These are phyloP conservation scores for Brachyptera putata DNA, from an alignment of 2,888 invertebrate species.

Conservation along the genomic window DNA sequence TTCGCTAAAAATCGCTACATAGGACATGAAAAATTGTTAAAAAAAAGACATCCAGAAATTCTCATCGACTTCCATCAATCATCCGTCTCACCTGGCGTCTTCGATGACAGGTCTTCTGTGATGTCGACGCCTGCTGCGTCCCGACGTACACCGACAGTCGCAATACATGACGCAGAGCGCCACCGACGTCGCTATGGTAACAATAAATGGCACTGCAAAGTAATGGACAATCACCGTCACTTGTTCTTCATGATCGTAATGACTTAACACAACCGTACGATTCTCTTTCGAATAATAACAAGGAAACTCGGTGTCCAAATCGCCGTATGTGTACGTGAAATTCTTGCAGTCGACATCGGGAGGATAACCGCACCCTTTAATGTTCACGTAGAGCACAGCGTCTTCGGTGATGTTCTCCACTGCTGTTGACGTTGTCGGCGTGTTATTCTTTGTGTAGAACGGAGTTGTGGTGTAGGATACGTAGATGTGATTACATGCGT, in stretches of 20 bases:
- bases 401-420: slow-evolving; percentile 46
- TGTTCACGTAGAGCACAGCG: slow-evolving; percentile 68
- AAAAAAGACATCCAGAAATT: no score
- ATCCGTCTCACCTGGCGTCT: slow-evolving; percentile 31
- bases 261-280: slow-evolving; percentile 74
- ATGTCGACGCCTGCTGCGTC: slow-evolving; percentile 20
- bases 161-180: slow-evolving; percentile 84
- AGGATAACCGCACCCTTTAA: slow-evolving; percentile 81
- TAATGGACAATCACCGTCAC: slow-evolving; percentile 78
- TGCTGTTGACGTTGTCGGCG: slow-evolving; percentile 23
- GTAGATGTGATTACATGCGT: slow-evolving; percentile 63
- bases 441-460: slow-evolving; percentile 20
- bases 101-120: slow-evolving; percentile 25
- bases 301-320: slow-evolving; percentile 62
- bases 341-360: slow-evolving; percentile 71
- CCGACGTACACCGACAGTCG: slow-evolving; percentile 67
- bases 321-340: slow-evolving; percentile 66
- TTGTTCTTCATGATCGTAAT: slow-evolving; percentile 78
- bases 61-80: neutral
- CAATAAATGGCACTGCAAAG: slow-evolving; percentile 77
- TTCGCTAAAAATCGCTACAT: no score
- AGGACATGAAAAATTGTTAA: no score
- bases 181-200: slow-evolving; percentile 78
- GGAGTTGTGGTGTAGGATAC: slow-evolving; percentile 49
- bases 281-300: slow-evolving; percentile 63